Evolutionary conservation across 2,113 vertebrate species (phyloP).

Genomic region (Neofelis nebulosa): DNA sequence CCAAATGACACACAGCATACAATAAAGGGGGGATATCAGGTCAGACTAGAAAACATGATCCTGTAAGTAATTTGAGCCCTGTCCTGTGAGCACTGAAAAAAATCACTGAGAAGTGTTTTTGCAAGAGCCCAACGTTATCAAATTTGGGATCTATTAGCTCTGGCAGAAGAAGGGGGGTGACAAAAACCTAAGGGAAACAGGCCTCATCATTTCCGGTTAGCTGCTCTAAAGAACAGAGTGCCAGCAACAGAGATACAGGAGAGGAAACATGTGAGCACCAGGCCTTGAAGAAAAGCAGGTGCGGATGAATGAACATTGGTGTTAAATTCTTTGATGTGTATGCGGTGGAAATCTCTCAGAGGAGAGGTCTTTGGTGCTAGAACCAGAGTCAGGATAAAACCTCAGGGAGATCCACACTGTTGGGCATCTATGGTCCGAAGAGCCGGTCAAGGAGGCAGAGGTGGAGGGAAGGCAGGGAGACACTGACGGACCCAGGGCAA

Average conservation of each 20-base stretch:
- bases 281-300: background rate
- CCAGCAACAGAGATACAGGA: background rate
- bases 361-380: no score
- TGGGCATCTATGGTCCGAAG: fast-evolving
- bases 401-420: fast-evolving
- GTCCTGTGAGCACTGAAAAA: background rate
- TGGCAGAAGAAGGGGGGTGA: background rate
- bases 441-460: no score
- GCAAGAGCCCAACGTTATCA: background rate
- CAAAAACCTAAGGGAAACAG: background rate
- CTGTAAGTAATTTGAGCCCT: background rate
- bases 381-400: no score
- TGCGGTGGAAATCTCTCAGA: background rate
- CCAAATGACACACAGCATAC: fast-evolving
- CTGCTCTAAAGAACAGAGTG: background rate
- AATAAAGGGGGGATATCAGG: no score
- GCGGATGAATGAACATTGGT: fast-evolving
- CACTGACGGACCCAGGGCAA: fast-evolving
- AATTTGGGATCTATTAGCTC: background rate
- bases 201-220: background rate
- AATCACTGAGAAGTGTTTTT: background rate
- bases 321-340: fast-evolving
- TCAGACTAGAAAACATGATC: background rate
- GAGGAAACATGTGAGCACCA: background rate
- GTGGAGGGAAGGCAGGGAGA: no score